Conservation (phyloP, 2,797 vertebrate genomes). For the Psittacula derbiana region DNA sequence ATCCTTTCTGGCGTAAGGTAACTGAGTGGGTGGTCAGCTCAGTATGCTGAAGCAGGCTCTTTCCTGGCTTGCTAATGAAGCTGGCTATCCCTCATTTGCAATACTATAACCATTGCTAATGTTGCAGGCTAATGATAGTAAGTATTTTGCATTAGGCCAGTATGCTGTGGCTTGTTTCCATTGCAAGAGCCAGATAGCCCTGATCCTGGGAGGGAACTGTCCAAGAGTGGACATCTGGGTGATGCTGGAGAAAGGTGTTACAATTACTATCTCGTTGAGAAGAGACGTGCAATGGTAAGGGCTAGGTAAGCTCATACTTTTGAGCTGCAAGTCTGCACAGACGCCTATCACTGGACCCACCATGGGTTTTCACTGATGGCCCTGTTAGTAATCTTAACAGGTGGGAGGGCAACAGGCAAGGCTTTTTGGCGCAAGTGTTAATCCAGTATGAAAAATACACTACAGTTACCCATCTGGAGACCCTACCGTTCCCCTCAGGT, state of each 20-base stretch:
- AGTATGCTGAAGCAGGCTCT: background rate
- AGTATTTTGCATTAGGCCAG: background rate
- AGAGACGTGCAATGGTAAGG: background rate
- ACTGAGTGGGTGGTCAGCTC: background rate
- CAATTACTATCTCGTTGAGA: background rate
- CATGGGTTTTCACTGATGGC: background rate
- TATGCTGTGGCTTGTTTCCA: fast-evolving
- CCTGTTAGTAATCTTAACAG: background rate
- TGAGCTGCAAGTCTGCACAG: background rate
- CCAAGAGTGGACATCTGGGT: background rate
- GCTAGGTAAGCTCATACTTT: background rate
- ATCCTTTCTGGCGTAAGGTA: background rate
- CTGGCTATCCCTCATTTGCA: background rate
- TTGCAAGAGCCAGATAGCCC: background rate
- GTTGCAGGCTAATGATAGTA: background rate
- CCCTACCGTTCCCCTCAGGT: background rate
- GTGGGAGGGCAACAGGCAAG: conserved; percentile 20
- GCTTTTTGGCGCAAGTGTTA: conserved; percentile 11
- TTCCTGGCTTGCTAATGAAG: background rate
- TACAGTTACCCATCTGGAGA: conserved; percentile 21
- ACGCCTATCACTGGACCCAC: background rate
- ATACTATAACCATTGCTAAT: background rate
- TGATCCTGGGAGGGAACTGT: background rate
- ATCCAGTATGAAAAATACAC: background rate
- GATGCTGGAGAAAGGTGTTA: background rate